Base-by-base conservation (phyloP, 2,888 invertebrate genomes). In the Melieria crassipennis region DNA sequence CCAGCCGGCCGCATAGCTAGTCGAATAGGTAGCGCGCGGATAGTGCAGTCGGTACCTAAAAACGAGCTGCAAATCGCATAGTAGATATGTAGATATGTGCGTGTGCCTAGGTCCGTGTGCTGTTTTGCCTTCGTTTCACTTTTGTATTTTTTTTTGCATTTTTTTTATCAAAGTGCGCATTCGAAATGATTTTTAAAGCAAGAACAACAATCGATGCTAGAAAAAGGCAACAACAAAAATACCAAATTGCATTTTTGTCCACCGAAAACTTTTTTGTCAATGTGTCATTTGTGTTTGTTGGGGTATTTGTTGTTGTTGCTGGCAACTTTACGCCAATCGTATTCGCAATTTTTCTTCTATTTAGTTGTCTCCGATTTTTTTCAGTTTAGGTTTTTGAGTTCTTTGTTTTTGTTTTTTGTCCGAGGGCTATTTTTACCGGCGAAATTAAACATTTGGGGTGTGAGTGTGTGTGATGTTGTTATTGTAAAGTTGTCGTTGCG, bases 371-470 rank as follows among this genome's bases (percentile, higher is more conserved):
- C 30, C 30, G 30, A 30, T 30, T 30, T 30, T 30, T 30, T 30
- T 30, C 30, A 30, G 1, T 30, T 30, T 30, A 3, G 3, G 30
- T 30, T 30, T 30, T 30, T 30, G 30, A 3, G 30, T 30, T 30
- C 30, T 30, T 30, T 16, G 16, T 30, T 30, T 60, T 56, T 65
- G 56, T 60, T 74, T 82, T 80, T 83, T 84, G 81, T 84, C 84
- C 85, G 85, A 84, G 85, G 85, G 85, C 84, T 85, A 85, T 85
- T 85, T 85, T 81, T 83, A 83, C 83, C 80, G 81, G 77, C 81
- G 55, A 61, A 70, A 70, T 60, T 58, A 47, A 69, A 69, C 56
- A 46, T 50, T 69, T 42, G 30, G 30, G 30, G 58, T 73, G 72
- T 73, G 58, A 63, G 65, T 71, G 65, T 68, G 69, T 73, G 73